Base-by-base conservation (phyloP, 2,888 invertebrate species). In the Thymelicus lineola region DNA sequence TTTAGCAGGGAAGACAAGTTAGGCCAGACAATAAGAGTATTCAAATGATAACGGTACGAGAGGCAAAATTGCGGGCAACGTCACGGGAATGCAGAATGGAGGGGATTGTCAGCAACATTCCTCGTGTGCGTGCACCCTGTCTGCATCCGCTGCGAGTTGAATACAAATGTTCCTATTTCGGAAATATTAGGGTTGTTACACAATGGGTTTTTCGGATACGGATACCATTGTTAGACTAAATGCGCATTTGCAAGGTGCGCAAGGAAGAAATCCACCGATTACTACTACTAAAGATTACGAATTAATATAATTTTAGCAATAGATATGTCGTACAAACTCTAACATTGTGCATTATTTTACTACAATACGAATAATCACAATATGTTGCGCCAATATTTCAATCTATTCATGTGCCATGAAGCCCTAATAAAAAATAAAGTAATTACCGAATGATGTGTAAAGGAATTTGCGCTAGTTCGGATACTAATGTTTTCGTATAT, bases 71-170 rank as follows among this genome's bases (percentile, higher is more conserved):
- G 74, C 71, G 61, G 63, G 50, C 66, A 63, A 53, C 71, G 72
- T 71, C 75, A 73, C 71, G 68, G 70, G 76, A 79, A 77, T 75
- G 71, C 75, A 53, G 75, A 79, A 76, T 76, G 74, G 74, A 73
- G 66, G 71, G 72, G 72, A 79, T 75, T 75, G 75, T 77, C 75
- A 76, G 75, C 75, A 74, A 65, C 77, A 77, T 77, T 75, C 76
- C 77, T 76, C 72, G 66, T 72, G 53, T 67, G 71, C 69, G 69
- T 71, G 75, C 75, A 74, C 76, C 75, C 73, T 74, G 75, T 71
- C 75, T 76, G 74, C 75, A 68, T 71, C 66, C 55, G 62, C 45
- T 53, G 55, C 46, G 62, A 36, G 45, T 45, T 14, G 68, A 68
- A 68, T 68, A 68, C 68, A 68, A 68, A 68, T 68, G 68, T 62